These are phyloP conservation scores for Casuarius casuarius DNA, from an alignment of 2,113 vertebrate species.

Conservation along the genomic window DNA sequence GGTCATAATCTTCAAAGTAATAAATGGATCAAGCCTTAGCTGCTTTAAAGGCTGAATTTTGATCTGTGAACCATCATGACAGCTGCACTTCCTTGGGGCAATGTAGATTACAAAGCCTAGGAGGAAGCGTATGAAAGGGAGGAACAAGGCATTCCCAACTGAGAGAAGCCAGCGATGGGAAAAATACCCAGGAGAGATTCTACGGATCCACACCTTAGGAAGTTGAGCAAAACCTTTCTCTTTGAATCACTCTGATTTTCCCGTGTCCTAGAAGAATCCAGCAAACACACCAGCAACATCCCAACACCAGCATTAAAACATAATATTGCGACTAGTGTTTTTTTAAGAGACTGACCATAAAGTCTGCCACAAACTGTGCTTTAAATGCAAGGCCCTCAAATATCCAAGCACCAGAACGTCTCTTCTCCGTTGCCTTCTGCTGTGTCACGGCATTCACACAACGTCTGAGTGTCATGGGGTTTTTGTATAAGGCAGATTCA, in stretches of 20 bases:
- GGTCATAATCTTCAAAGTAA: conserved; percentile 66
- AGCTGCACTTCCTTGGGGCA: conserved; percentile 54
- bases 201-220: not conserved
- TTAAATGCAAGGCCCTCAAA: not conserved
- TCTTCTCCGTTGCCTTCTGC: not conserved
- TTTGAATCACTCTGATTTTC: not conserved
- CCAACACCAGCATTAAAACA: not conserved
- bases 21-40: conserved; percentile 56
- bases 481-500: not conserved
- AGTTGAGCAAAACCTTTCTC: not conserved
- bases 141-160: not conserved
- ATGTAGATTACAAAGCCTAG: conserved; percentile 3
- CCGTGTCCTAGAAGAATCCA: not conserved
- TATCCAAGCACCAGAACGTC: not conserved
- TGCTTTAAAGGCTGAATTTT: conserved; percentile 62
- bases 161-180: not conserved
- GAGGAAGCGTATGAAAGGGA: conserved; percentile 8
- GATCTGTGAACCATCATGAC: conserved; percentile 56
- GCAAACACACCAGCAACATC: not conserved
- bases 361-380: not conserved
- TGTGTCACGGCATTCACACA: not conserved
- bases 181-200: not conserved
- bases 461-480: not conserved
- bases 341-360: not conserved
- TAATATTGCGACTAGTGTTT: not conserved